phyloP scores from a whole-genome alignment of 2,797 vertebrate genomes.

The Chrosomus eos region DNA sequence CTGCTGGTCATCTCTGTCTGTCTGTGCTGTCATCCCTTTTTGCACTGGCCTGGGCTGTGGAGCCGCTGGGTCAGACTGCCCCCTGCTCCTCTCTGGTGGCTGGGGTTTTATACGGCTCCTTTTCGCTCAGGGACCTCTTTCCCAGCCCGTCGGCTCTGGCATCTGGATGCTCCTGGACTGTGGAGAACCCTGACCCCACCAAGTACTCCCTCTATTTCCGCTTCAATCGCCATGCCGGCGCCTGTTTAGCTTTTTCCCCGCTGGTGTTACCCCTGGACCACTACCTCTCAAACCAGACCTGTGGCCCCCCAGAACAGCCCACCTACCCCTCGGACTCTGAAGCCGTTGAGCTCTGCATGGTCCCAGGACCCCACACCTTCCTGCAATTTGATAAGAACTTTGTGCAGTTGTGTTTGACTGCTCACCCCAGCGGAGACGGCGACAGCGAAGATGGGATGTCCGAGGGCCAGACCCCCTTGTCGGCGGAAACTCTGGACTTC shows the following conservation, averaged over 20 bases:
- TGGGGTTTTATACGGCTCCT: conserved; percentile 97
- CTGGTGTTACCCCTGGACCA: conserved; percentile 95
- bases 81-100: conserved; percentile 95
- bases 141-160: conserved; percentile 80
- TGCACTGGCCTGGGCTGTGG: conserved; percentile 87
- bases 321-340: conserved; percentile 73
- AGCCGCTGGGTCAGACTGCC: conserved; percentile 56
- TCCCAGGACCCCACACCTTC: conserved; percentile 84
- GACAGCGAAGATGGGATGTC: conserved; percentile 19
- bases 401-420: conserved; percentile 90
- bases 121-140: conserved; percentile 98
- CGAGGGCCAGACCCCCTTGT: conserved; percentile 74
- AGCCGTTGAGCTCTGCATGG: conserved; percentile 85
- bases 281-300: conserved; percentile 94
- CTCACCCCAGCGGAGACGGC: conserved; percentile 71
- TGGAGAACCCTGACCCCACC: conserved; percentile 98
- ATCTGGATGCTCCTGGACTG: conserved; percentile 95
- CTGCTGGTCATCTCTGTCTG: conserved; percentile 99
- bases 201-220: conserved; percentile 98
- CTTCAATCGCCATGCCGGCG: conserved; percentile 90
- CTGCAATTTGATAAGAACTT: conserved; percentile 98
- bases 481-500: conserved; percentile 86
- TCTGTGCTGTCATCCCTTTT: conserved; percentile 97
- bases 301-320: conserved; percentile 78
- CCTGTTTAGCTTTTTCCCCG: conserved; percentile 90